phyloP scores from a whole-genome alignment of 2,888 invertebrate species.

The Seira sanloemensis region DNA sequence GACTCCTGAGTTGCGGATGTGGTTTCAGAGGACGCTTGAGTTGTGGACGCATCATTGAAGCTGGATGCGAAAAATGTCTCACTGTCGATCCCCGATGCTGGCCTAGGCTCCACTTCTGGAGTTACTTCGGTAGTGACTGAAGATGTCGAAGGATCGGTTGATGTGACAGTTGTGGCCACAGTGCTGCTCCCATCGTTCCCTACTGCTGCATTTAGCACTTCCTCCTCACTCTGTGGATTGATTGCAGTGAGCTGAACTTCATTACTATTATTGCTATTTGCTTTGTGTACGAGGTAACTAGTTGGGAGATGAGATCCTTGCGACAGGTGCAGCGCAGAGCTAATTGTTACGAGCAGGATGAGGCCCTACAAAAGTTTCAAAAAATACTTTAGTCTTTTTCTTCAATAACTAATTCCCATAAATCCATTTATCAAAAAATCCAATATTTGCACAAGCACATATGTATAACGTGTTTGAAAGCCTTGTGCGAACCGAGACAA shows the following conservation, averaged over 20 bases:
- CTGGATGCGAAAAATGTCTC: background rate
- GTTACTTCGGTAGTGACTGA: conserved; percentile 9
- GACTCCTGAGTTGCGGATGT: background rate
- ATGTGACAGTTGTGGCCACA: background rate
- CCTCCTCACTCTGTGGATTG: background rate
- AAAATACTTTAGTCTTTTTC: background rate
- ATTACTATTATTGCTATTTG: conserved; percentile 54
- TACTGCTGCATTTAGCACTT: background rate
- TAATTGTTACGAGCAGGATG: conserved; percentile 37
- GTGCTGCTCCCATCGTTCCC: background rate
- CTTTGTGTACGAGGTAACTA: conserved; percentile 60
- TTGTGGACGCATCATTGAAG: conserved; percentile 12
- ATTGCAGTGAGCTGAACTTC: conserved; percentile 16
- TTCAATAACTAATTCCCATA: too few species aligned
- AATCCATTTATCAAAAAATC: too few species aligned
- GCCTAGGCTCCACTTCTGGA: conserved; percentile 11
- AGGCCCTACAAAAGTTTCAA: conserved; percentile 29
- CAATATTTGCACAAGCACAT: too few species aligned
- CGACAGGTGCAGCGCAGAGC: conserved; percentile 19
- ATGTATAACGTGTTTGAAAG: too few species aligned
- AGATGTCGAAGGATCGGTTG: background rate
- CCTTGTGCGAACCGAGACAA: too few species aligned
- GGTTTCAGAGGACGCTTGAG: background rate
- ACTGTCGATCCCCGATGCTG: background rate
- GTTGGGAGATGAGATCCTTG: conserved; percentile 63